Evolutionary conservation across 1,140 invertebrate species (phyloP), one percentile per base, ranked within the genome.

Genomic region (Temnothorax nylanderi): DNA sequence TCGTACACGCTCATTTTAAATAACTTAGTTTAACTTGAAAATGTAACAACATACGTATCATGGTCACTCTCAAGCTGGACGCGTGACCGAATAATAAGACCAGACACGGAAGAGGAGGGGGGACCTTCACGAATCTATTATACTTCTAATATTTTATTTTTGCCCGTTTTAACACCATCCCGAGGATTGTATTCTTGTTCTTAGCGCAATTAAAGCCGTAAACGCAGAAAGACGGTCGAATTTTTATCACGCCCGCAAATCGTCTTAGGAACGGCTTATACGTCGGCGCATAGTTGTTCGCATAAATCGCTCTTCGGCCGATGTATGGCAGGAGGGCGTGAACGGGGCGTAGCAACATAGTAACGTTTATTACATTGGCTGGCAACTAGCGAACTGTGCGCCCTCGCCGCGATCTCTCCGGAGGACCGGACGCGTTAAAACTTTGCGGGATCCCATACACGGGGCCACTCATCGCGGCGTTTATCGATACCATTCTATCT

Each of bases 341-440:
- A 89, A 91, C 92, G 93, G 88, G 82, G 82, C 91, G 90, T 92
- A 90, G 92, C 92, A 93, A 93, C 92, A 93, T 93, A 93, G 93
- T 93, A 94, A 93, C 94, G 91, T 94, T 95, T 92, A 93, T 94
- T 94, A 94, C 93, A 93, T 93, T 91, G 90, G 90, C 87, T 47
- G 91, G 77, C 47, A 85, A 81, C 89, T 85, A 81, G 69, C 67
- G 44, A 74, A 75, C 41, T 62, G 56, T 44, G 76, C 32, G 37
- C 54, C 47, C 65, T 80, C 34, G 78, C 26, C 65, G 26, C 26
- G 60, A 90, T 65, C 44, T 69, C 69, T 47, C 26, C 54, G 21
- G n/a, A 26, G 80, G 41, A 60, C 71, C 56, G 11, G 21, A 18
- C 47, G 64, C 41, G 67, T 60, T 60, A 34, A 74, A 67, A 82